phyloP scores from a whole-genome alignment of 35 echinoderm and acorn worm species.

The Strongylocentrotus purpuratus region DNA sequence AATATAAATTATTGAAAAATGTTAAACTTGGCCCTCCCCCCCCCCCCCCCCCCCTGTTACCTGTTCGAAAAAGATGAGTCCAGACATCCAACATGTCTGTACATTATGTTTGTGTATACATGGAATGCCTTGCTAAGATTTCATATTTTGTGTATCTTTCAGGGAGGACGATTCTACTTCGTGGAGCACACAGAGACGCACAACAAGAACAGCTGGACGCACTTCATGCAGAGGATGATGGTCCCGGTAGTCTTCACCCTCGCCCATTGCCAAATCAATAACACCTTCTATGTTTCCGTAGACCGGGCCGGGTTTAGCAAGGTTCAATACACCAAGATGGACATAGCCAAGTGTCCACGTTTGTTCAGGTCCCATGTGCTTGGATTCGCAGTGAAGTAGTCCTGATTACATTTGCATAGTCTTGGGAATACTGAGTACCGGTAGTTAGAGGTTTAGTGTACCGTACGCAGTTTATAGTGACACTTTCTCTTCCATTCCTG shows the following conservation, averaged over 20 bases:
- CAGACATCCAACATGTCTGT: no score
- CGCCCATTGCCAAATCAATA: not conserved
- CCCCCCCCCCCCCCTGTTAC: no score
- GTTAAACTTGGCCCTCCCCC: no score
- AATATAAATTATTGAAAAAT: not conserved
- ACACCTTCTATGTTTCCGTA: not conserved
- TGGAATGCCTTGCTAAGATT: no score
- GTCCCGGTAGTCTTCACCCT: not conserved
- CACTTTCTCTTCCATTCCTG: no score
- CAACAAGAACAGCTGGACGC: slow-evolving; percentile 46
- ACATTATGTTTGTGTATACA: no score
- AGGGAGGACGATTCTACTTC: slow-evolving; percentile 55
- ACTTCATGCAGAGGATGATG: slow-evolving; percentile 26
- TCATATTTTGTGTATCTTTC: not conserved
- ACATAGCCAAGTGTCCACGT: not conserved
- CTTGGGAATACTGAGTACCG: not conserved
- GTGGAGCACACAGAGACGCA: slow-evolving; percentile 28
- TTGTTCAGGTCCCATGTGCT: not conserved
- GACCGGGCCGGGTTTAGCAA: slow-evolving; percentile 14
- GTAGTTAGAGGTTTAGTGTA: no score
- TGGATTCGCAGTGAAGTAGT: slow-evolving; percentile 7
- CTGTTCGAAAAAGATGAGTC: not conserved
- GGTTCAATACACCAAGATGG: slow-evolving; percentile 29
- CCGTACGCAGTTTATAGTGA: no score
- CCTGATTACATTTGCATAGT: not conserved